Conservation (phyloP, 2,888 invertebrate genomes). For the Sinopyrophorus schimmeli region DNA sequence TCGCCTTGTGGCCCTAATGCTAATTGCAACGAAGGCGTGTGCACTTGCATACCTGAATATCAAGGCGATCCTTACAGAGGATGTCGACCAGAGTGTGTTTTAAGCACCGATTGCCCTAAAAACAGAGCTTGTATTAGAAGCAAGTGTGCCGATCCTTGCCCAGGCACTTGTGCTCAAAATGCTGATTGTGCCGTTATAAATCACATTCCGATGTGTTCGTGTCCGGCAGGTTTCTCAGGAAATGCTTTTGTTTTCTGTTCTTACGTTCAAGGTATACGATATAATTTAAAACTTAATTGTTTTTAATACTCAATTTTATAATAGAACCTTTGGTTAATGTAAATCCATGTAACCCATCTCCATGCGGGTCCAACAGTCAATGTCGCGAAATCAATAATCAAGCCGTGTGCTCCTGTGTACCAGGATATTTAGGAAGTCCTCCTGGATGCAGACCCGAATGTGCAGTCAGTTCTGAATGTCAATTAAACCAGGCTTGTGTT, state of each 20-base stretch:
- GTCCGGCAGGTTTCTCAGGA: constrained; percentile 69
- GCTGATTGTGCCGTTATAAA: constrained; percentile 74
- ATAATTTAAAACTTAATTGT: constrained; percentile 1
- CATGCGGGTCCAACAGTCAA: constrained; percentile 70
- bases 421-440: constrained; percentile 76
- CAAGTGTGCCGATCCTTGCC: constrained; percentile 73
- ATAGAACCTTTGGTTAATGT: constrained; percentile 52
- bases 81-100: constrained; percentile 73
- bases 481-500: constrained; percentile 72
- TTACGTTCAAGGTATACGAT: constrained; percentile 57
- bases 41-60: constrained; percentile 70
- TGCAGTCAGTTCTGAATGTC: constrained; percentile 71
- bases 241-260: constrained; percentile 72
- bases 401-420: constrained; percentile 70
- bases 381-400: constrained; percentile 68
- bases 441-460: constrained; percentile 79
- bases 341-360: constrained; percentile 70
- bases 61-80: constrained; percentile 72
- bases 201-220: constrained; percentile 77
- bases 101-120: constrained; percentile 71
- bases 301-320: constrained; percentile 45
- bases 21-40: constrained; percentile 66
- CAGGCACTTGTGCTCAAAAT: constrained; percentile 72
- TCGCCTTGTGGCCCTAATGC: constrained; percentile 71
- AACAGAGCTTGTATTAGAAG: constrained; percentile 72